A percentile compares a stretch with the other conserved stretches of the same genome.
phyloP scores from a whole-genome alignment of 23 tunicate genomes.

The Halocynthia roretzi region DNA sequence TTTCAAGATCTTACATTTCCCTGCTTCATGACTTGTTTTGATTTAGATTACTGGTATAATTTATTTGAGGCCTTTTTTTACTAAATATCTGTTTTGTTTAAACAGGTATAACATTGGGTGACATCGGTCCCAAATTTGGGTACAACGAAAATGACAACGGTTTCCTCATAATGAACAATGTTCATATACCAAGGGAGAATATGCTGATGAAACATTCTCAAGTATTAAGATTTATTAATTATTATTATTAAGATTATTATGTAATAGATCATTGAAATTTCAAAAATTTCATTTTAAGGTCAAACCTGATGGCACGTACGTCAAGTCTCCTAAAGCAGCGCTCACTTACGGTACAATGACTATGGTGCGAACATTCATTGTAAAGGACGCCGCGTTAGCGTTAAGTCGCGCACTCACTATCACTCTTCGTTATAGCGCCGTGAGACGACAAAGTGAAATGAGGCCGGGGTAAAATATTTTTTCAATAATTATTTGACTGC shows the following conservation, averaged over 20 bases:
- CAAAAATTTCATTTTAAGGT: constrained; percentile 33
- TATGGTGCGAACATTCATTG: constrained; percentile 65
- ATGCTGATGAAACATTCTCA: constrained; percentile 89
- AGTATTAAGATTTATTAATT: constrained; percentile 12
- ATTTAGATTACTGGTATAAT: background rate
- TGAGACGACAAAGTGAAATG: constrained; percentile 87
- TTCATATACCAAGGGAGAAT: constrained; percentile 71
- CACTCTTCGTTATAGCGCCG: constrained; percentile 81
- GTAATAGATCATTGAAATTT: background rate
- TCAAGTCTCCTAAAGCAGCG: constrained; percentile 51
- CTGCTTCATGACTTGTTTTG: background rate
- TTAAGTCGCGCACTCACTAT: constrained; percentile 66
- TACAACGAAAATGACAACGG: constrained; percentile 92
- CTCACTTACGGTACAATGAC: constrained; percentile 94
- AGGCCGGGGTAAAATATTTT: constrained; percentile 60
- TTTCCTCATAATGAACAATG: constrained; percentile 55
- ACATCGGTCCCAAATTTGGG: constrained; percentile 96
- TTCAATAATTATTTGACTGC: background rate
- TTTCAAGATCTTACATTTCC: background rate
- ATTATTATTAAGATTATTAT: too few species aligned
- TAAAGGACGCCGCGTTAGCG: constrained; percentile 33
- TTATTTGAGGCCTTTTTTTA: background rate
- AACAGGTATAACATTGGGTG: constrained; percentile 81
- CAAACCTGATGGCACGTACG: constrained; percentile 72
- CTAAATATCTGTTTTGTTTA: background rate